Evolutionary conservation across 2,797 vertebrate species (phyloP).

Genomic region (Ptychobarbus kaznakovi): DNA sequence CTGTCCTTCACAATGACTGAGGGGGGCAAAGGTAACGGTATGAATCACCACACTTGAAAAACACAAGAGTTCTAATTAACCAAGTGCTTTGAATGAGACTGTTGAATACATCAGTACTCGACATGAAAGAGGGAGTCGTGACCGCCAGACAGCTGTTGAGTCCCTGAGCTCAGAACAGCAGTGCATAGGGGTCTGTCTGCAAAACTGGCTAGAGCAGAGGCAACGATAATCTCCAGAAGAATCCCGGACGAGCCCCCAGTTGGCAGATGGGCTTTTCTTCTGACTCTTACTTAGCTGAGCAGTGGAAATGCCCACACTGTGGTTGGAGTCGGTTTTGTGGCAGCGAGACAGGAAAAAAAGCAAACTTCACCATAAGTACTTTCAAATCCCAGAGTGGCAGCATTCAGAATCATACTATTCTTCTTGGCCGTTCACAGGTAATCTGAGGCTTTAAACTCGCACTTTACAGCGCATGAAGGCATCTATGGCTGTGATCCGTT

Average conservation of each 20-base stretch:
- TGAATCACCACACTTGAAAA: constrained; percentile 64
- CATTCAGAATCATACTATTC: constrained; percentile 42
- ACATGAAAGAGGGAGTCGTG: constrained; percentile 54
- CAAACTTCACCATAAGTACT: constrained; percentile 73
- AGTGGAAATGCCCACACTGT: constrained; percentile 35
- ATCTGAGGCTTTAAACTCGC: constrained; percentile 71
- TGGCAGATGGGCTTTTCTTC: constrained; percentile 70
- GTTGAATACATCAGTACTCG: constrained; percentile 38
- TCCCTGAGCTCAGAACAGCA: constrained; percentile 74
- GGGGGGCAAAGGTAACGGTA: constrained; percentile 51
- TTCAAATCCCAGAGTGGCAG: constrained; percentile 56
- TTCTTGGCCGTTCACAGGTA: constrained; percentile 35
- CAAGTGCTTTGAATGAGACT: constrained; percentile 53
- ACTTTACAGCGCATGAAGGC: constrained; percentile 70
- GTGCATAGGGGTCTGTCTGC: constrained; percentile 77
- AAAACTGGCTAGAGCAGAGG: constrained; percentile 78
- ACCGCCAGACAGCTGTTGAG: constrained; percentile 72
- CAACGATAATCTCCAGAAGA: constrained; percentile 82
- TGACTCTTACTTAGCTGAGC: constrained; percentile 33
- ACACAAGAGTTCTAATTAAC: constrained; percentile 65
- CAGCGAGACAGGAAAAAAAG: constrained; percentile 52
- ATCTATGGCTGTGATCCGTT: constrained; percentile 65
- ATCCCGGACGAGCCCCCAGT: constrained; percentile 74
- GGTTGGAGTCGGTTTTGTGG: constrained; percentile 34
- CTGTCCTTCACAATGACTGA: constrained; percentile 54